A percentile compares a stretch with the other conserved stretches of the same genome.
Evolutionary conservation across 2,888 invertebrate species (phyloP).

Genomic region (Dryocosmus kuriphilus): DNA sequence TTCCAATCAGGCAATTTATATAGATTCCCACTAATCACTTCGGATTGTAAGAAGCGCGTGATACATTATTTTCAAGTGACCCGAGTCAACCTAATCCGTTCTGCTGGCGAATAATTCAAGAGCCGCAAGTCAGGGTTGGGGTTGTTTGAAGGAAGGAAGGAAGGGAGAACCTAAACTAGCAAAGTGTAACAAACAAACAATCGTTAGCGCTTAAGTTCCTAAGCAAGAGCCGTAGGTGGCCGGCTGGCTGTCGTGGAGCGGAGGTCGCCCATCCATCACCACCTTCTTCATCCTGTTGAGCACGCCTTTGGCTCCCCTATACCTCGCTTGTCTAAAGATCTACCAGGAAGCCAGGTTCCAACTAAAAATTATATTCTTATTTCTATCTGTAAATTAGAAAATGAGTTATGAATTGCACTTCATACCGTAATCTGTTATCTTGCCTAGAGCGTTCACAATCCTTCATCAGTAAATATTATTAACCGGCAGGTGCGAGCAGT

Average conservation of each 20-base stretch:
- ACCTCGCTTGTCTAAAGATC: conserved; percentile 24
- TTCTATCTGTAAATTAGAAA: conserved; percentile 4
- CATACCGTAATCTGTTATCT: not conserved
- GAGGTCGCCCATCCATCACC: conserved; percentile 67
- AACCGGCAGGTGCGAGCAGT: not conserved
- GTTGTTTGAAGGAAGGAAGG: conserved; percentile 46
- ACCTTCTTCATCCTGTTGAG: conserved; percentile 62
- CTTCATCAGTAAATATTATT: not conserved
- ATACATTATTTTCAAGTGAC: conserved; percentile 2
- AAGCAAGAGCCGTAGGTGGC: conserved; percentile 44
- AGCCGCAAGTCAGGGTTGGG: conserved; percentile 26
- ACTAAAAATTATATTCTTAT: conserved; percentile 1
- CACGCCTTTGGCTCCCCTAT: conserved; percentile 47
- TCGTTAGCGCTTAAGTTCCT: conserved; percentile 53
- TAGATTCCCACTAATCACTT: not conserved
- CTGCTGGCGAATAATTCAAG: conserved; percentile 5
- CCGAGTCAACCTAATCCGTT: conserved; percentile 16
- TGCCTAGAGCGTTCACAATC: not conserved
- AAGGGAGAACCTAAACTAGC: conserved; percentile 43
- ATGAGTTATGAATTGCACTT: not conserved
- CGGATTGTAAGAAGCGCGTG: not conserved
- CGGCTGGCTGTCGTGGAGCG: conserved; percentile 62
- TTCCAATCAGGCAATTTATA: not conserved
- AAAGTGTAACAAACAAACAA: conserved; percentile 57
- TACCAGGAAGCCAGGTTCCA: conserved; percentile 12